A percentile compares a stretch with the other conserved stretches of the same genome.
Evolutionary conservation across 2,113 vertebrate genomes (phyloP).

Genomic region (Eolophus roseicapilla): DNA sequence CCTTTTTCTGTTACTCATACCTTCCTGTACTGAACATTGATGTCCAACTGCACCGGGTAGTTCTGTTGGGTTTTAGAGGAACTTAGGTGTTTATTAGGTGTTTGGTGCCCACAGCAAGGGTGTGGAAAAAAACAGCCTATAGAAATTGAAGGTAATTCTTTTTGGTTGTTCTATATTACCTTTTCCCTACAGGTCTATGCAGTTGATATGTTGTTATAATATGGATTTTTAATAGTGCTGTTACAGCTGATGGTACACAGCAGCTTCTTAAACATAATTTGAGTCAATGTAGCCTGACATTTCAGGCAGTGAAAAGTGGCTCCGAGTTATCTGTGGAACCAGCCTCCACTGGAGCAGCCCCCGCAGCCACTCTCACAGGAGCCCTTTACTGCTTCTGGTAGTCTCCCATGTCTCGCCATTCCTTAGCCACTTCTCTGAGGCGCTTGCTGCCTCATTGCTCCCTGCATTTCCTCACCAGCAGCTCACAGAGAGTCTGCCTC

Average conservation of each 20-base stretch:
- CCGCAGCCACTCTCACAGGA: fast-evolving
- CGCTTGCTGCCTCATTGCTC: neutral
- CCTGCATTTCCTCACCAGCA: neutral
- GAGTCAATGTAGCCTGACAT: neutral
- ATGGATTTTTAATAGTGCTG: neutral
- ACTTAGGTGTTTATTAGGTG: neutral
- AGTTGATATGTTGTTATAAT: neutral
- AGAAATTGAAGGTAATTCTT: neutral
- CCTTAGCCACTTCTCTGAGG: no score
- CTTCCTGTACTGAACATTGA: neutral
- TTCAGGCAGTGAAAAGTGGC: neutral
- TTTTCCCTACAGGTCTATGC: neutral
- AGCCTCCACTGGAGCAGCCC: neutral
- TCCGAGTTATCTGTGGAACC: neutral
- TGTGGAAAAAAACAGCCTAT: neutral
- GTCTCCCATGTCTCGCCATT: fast-evolving
- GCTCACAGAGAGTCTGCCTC: neutral
- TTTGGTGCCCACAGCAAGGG: neutral
- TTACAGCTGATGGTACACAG: neutral
- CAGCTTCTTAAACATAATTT: neutral
- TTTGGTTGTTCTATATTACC: neutral
- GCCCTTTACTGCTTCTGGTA: neutral
- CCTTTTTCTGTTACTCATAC: neutral
- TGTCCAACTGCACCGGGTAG: neutral
- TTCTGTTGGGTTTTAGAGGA: neutral